phyloP scores from a whole-genome alignment of 2,888 invertebrate species.

The Lasiommata megera region DNA sequence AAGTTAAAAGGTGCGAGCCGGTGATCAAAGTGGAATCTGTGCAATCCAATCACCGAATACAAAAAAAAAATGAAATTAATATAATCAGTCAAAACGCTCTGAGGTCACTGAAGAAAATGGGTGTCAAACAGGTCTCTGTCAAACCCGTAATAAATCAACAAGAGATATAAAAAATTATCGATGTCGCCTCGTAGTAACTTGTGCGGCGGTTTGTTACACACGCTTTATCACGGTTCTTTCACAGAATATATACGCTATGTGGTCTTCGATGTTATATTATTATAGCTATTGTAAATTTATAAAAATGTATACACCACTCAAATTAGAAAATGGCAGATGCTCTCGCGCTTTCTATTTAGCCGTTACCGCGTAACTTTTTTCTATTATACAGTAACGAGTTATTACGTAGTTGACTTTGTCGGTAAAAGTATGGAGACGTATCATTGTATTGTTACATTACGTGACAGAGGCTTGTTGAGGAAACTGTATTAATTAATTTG shows the following conservation, averaged over 20 bases:
- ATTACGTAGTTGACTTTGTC: constrained; percentile 20
- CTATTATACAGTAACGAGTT: constrained; percentile 60
- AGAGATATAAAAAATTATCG: neutral
- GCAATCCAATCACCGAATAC: too few relatives aligned
- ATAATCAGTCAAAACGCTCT: too few relatives aligned
- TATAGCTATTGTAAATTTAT: constrained; percentile 7
- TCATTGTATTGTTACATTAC: constrained; percentile 24
- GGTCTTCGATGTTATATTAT: constrained; percentile 8
- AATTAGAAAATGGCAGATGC: constrained; percentile 64
- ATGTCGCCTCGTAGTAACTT: neutral
- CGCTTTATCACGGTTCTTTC: constrained; percentile 2
- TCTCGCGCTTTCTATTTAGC: constrained; percentile 65
- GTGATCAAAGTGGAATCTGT: too few relatives aligned
- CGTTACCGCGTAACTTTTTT: constrained; percentile 63
- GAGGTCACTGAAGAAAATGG: too few relatives aligned
- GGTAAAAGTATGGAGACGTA: constrained; percentile 24
- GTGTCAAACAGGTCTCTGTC: too few relatives aligned
- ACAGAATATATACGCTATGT: constrained; percentile 6
- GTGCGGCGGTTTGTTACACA: neutral
- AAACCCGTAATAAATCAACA: neutral
- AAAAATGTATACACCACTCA: constrained; percentile 24
- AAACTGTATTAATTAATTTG: constrained; percentile 7
- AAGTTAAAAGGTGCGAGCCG: too few relatives aligned
- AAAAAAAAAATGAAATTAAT: too few relatives aligned
- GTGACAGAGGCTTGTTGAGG: constrained; percentile 16